Conservation (phyloP, 2,113 vertebrate genomes). For the Microtus pennsylvanicus region DNA sequence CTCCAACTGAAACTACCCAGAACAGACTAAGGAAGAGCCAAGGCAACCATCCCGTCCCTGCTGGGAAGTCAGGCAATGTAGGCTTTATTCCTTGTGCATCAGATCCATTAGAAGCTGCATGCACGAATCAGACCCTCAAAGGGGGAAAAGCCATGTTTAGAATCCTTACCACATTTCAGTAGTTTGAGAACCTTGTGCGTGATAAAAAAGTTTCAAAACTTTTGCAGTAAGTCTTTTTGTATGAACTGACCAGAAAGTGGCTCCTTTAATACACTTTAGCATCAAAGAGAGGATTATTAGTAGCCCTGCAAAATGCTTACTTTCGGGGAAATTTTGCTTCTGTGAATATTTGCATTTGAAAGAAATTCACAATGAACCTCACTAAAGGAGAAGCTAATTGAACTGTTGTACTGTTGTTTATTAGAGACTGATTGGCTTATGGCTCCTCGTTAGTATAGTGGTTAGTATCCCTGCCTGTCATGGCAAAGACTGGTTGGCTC, state of each 20-base stretch:
- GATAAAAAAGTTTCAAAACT: neutral
- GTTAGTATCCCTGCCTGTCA: too few species aligned
- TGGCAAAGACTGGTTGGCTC: too few species aligned
- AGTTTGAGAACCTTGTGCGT: neutral
- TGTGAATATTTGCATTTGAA: neutral
- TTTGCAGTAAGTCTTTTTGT: neutral
- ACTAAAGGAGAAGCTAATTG: neutral
- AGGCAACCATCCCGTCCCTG: neutral
- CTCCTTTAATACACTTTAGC: neutral
- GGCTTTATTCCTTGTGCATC: neutral
- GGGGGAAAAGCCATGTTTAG: neutral
- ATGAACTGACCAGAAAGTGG: neutral
- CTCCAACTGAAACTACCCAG: neutral
- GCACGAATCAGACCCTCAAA: neutral
- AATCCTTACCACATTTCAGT: neutral
- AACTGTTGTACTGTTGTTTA: neutral
- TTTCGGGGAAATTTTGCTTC: constrained; percentile 26
- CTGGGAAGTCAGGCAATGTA: neutral
- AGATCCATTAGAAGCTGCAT: neutral
- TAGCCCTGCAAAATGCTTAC: neutral
- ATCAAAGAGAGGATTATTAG: neutral
- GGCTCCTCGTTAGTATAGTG: too few species aligned
- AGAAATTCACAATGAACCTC: constrained; percentile 1
- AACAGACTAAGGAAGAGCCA: neutral
- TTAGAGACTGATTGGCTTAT: neutral